These are phyloP conservation scores for Hassar affinis DNA, from an alignment of 2,113 vertebrate species.

Conservation along the genomic window DNA sequence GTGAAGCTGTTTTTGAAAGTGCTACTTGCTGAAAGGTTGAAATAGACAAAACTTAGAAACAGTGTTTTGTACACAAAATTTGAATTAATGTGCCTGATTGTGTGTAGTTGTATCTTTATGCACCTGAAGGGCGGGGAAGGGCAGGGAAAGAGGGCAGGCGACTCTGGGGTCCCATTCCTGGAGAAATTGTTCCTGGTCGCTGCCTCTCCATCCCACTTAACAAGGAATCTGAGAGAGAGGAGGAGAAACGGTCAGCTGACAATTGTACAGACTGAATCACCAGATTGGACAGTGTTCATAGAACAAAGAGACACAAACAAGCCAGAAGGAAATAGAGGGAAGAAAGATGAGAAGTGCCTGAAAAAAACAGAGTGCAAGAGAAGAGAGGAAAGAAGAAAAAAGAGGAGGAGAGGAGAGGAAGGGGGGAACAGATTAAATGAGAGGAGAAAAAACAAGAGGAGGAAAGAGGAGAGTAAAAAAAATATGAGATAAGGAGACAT, in stretches of 20 bases:
- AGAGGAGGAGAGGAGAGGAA: not conserved
- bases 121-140: constrained; percentile 78
- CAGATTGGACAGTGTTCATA: not conserved
- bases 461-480: not conserved
- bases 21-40: constrained; percentile 74
- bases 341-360: not conserved
- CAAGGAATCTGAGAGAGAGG: constrained; percentile 61
- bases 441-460: not conserved
- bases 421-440: not conserved
- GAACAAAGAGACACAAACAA: constrained; percentile 42
- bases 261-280: not conserved
- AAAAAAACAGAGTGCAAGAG: not conserved
- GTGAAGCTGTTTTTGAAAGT: constrained; percentile 85
- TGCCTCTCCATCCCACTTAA: constrained; percentile 73
- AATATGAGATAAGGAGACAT: not conserved
- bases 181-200: constrained; percentile 70
- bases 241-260: not conserved
- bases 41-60: constrained; percentile 25
- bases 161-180: constrained; percentile 64
- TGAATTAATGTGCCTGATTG: not conserved
- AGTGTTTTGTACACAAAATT: constrained; percentile 1
- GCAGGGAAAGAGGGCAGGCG: constrained; percentile 73
- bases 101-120: not conserved
- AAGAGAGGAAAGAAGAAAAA: not conserved
- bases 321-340: not conserved